These are phyloP conservation scores for Lasiommata megera DNA, from an alignment of 2,888 invertebrate genomes.

Conservation along the genomic window DNA sequence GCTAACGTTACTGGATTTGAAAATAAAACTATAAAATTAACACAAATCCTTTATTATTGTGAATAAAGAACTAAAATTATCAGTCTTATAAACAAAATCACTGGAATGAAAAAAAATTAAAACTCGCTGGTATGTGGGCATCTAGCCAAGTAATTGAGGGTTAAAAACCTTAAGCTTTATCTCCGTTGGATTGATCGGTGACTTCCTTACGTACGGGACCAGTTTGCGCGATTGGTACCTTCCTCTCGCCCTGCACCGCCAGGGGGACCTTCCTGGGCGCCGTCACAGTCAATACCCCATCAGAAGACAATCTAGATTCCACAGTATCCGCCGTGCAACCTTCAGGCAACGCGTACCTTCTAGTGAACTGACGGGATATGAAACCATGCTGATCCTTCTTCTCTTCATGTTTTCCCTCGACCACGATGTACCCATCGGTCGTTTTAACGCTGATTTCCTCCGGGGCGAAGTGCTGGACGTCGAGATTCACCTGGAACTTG, in stretches of 20 bases:
- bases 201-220: conserved; percentile 80
- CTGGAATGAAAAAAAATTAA: conserved; percentile 1
- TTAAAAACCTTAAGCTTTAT: conserved; percentile 40
- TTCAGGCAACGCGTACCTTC: conserved; percentile 88
- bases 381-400: conserved; percentile 88
- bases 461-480: conserved; percentile 89
- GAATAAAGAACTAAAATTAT: conserved; percentile 9
- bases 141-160: neutral
- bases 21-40: conserved; percentile 5
- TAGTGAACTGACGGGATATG: conserved; percentile 87
- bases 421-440: conserved; percentile 84
- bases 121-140: conserved; percentile 20
- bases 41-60: conserved; percentile 10
- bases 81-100: conserved; percentile 9
- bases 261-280: conserved; percentile 76
- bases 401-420: conserved; percentile 91
- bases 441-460: conserved; percentile 89
- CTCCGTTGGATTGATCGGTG: conserved; percentile 72
- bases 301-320: conserved; percentile 86
- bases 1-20: no score
- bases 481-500: conserved; percentile 82
- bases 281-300: conserved; percentile 86
- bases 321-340: conserved; percentile 86
- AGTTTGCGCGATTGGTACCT: conserved; percentile 82
- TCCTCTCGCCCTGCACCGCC: conserved; percentile 69